These are phyloP conservation scores for Drosophila multiciliata DNA, from an alignment of 2,888 invertebrate species.

Conservation along the genomic window DNA sequence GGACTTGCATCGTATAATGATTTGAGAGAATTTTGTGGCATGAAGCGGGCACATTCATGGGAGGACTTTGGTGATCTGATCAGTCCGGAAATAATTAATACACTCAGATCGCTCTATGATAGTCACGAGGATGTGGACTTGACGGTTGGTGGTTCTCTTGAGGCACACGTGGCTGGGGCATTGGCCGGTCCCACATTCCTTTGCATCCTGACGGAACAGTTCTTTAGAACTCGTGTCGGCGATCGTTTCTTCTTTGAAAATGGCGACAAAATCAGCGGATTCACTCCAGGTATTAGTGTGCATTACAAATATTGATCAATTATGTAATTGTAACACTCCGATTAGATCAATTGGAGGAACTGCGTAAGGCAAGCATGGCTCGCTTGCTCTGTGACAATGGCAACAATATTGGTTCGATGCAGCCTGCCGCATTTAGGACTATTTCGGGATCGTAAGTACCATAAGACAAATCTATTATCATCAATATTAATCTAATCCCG, in stretches of 20 bases:
- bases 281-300: conserved; percentile 86
- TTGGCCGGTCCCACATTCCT: conserved; percentile 94
- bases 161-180: conserved; percentile 90
- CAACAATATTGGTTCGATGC: conserved; percentile 88
- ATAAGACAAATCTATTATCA: no score
- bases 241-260: conserved; percentile 95
- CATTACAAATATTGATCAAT: not conserved
- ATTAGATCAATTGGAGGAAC: conserved; percentile 89
- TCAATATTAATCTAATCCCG: not conserved
- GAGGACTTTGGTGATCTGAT: conserved; percentile 90
- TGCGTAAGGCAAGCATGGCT: conserved; percentile 91
- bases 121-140: conserved; percentile 93
- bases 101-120: conserved; percentile 88
- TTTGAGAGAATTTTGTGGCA: conserved; percentile 91
- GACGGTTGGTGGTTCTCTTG: conserved; percentile 93
- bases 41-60: conserved; percentile 89
- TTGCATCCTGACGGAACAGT: conserved; percentile 94
- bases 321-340: not conserved
- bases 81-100: conserved; percentile 87
- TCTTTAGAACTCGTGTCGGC: conserved; percentile 92
- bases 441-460: conserved; percentile 87
- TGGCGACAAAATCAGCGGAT: conserved; percentile 87
- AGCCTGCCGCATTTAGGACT: conserved; percentile 88
- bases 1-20: conserved; percentile 92
- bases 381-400: conserved; percentile 93